Percentiles rank a stretch among this genome's conserved stretches.
These are phyloP conservation scores for Nipponia nippon DNA, from an alignment of 2,113 vertebrate genomes.

Conservation along the genomic window DNA sequence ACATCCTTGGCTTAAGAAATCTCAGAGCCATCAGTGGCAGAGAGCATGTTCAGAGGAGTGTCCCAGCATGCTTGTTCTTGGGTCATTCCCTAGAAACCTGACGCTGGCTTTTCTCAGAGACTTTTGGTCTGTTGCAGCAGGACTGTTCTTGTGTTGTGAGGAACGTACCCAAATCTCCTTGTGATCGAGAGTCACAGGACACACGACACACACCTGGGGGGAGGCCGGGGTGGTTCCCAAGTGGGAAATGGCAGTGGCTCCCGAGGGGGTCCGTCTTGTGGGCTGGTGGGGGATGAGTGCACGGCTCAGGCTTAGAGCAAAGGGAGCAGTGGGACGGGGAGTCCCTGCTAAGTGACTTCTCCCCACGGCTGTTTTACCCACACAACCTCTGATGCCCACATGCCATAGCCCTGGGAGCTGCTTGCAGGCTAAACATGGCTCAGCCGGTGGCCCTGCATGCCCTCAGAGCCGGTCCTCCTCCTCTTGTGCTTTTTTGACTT, in stretches of 20 bases:
- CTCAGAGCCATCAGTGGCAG: neutral
- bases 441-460: neutral
- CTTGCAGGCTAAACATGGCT: neutral
- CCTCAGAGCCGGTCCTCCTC: neutral
- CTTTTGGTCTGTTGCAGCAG: neutral
- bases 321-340: neutral
- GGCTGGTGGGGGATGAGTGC: neutral
- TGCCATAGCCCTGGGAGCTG: neutral
- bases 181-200: neutral
- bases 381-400: rapidly evolving
- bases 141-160: neutral
- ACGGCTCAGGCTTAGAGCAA: neutral
- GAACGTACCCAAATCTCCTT: neutral
- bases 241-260: neutral
- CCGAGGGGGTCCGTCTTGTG: neutral
- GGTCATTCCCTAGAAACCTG: neutral
- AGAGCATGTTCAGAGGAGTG: neutral
- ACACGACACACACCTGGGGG: no score
- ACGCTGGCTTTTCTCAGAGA: neutral
- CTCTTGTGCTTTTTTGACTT: rapidly evolving
- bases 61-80: neutral
- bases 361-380: rapidly evolving
- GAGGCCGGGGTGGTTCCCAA: neutral
- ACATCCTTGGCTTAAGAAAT: neutral
- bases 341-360: neutral